Base-by-base conservation (phyloP, 30 jellyfish, hydroid and myxozoan genomes). In the Euphysa ruthae region DNA sequence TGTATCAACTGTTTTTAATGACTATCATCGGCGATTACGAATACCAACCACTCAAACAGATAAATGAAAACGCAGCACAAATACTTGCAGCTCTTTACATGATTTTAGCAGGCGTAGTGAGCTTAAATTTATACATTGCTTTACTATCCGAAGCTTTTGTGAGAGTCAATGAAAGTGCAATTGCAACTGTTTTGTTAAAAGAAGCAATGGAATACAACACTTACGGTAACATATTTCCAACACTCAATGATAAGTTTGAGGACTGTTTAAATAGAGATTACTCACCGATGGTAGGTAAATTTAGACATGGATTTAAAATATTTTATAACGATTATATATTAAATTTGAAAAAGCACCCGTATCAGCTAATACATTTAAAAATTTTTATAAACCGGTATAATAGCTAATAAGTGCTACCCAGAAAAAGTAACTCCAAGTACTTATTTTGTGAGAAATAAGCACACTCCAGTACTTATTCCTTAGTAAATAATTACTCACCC, bases 61-160 rank as follows among this genome's bases (percentile, higher is more conserved):
- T 63, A n/a, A 24, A 63, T 8, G 19, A 63, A n/a, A 19, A 33
- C 6, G 34, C 18, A 15, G 42, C 77, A 24, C 77, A 46, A 63
- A n/a, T 63, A 10, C 29, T 44, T 7, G 27, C 42, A 15, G 30
- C 63, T 63, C 15, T 44, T 0, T 34, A 63, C 42, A 33, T 63
- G 35, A 22, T 63, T 13, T 20, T 63, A 24, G 77, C 42, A 7
- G 19, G 63, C 22, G 28, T 63, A n/a, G 33, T 63, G 35, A 16
- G 77, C 33, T n/a, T 63, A n/a, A 63, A 63, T 15, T 25, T 63
- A 63, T 63, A 63, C 58, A 63, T 63, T n/a, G 77, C 68, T 6
- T 63, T 63, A 49, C 33, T 63, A 34, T 32, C 68, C 16, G 77
- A 63, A 63, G 58, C 58, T 33, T 35, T 63, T 15, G 69, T 43